These are phyloP conservation scores for Hyposoter dolosus DNA, from an alignment of 2,888 invertebrate species.

Conservation along the genomic window DNA sequence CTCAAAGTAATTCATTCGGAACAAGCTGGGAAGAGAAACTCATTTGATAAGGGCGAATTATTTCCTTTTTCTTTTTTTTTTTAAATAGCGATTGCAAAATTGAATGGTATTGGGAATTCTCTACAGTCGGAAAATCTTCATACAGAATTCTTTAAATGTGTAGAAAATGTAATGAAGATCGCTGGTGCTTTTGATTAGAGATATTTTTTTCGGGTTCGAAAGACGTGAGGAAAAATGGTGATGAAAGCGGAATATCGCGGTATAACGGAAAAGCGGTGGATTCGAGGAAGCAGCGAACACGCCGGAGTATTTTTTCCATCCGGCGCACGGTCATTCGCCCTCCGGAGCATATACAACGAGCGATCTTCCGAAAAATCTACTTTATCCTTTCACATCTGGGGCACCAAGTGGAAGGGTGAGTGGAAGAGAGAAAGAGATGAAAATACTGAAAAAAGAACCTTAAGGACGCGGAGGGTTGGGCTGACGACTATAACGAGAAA, in stretches of 20 bases:
- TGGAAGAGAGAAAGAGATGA: constrained; percentile 1
- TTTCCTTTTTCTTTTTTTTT: not conserved
- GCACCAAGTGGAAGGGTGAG: constrained; percentile 17
- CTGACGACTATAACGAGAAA: constrained; percentile 55
- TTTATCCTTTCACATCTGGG: constrained; percentile 61
- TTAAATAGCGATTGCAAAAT: not conserved
- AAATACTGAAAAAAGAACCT: not conserved
- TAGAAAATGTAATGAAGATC: constrained; percentile 7
- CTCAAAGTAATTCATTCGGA: not conserved
- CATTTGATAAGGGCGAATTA: not conserved
- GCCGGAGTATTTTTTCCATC: constrained; percentile 27
- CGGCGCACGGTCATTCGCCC: constrained; percentile 64
- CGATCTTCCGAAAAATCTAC: constrained; percentile 55
- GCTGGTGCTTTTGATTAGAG: constrained; percentile 34
- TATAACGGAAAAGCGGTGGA: constrained; percentile 27
- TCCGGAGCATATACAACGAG: constrained; percentile 34
- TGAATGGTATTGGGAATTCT: not conserved
- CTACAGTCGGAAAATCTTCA: not conserved
- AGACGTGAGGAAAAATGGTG: constrained; percentile 4
- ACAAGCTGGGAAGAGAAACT: not conserved
- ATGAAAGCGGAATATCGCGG: constrained; percentile 21
- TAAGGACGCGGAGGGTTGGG: constrained; percentile 1
- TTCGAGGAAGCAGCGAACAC: constrained; percentile 13
- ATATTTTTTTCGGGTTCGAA: constrained; percentile 17
- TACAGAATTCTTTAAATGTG: not conserved